phyloP scores from a whole-genome alignment of 2,797 vertebrate species.

The Moxostoma hubbsi region DNA sequence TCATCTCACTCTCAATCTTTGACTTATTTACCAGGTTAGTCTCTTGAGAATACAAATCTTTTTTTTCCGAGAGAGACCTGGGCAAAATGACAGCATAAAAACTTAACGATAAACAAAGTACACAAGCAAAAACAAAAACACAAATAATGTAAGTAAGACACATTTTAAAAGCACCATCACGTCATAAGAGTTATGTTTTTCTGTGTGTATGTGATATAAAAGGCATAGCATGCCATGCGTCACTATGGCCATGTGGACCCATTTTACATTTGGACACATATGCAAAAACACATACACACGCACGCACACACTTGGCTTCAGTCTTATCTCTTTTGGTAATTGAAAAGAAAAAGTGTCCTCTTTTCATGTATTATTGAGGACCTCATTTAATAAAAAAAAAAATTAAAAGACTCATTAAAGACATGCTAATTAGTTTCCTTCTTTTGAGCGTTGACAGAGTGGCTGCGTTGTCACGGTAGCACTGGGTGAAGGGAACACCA shows the following conservation, averaged over 20 bases:
- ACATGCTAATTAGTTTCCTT: slow-evolving; percentile 81
- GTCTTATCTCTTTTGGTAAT: slow-evolving; percentile 76
- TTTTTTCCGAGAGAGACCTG: no score
- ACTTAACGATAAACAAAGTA: no score
- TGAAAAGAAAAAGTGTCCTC: slow-evolving; percentile 78
- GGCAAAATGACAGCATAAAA: no score
- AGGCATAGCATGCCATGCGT: slow-evolving; percentile 3
- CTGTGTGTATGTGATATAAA: slow-evolving; percentile 21
- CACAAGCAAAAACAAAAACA: no score
- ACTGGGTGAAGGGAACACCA: slow-evolving; percentile 56
- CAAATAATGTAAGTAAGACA: background rate
- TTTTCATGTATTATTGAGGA: slow-evolving; percentile 83
- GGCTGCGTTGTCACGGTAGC: slow-evolving; percentile 64
- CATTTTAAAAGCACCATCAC: background rate
- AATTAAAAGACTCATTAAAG: slow-evolving; percentile 84
- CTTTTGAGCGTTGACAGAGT: slow-evolving; percentile 69
- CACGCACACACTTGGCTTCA: slow-evolving; percentile 66
- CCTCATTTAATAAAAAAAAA: slow-evolving; percentile 82
- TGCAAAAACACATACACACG: background rate
- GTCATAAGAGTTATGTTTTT: background rate
- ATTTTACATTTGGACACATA: slow-evolving; percentile 44
- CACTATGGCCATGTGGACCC: slow-evolving; percentile 21
- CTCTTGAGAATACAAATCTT: no score
- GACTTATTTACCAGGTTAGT: no score
- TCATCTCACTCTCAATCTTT: slow-evolving; percentile 1